phyloP scores from a whole-genome alignment of 2,888 invertebrate species.

The Xestia ashworthii region DNA sequence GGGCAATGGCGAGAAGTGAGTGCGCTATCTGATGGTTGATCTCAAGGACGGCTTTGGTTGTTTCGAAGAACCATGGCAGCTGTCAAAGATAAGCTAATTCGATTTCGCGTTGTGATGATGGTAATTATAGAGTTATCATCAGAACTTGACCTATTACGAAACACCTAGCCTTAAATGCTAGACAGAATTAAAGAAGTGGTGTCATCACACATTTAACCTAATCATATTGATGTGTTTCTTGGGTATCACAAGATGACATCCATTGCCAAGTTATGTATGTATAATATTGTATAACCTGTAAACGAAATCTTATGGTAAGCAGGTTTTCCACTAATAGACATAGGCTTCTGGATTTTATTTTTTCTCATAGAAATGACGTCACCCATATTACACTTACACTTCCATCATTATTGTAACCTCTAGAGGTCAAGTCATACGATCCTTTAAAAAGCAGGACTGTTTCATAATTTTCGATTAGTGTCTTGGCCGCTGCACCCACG shows the following conservation, averaged over 20 bases:
- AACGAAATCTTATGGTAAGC: not conserved
- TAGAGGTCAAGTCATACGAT: not conserved
- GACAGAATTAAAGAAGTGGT: constrained; percentile 10
- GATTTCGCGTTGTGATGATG: constrained; percentile 24
- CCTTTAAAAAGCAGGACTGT: constrained; percentile 36
- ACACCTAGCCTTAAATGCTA: not conserved
- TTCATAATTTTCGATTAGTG: constrained; percentile 62
- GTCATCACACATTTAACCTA: not conserved
- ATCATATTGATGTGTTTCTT: constrained; percentile 2
- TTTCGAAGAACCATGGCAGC: constrained; percentile 32
- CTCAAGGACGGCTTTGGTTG: constrained; percentile 47
- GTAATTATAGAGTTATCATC: constrained; percentile 15
- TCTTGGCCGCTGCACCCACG: constrained; percentile 72
- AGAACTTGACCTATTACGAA: constrained; percentile 26
- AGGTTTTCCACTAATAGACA: not conserved
- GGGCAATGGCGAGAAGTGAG: constrained; percentile 49
- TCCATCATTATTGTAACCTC: not conserved
- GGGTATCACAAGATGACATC: not conserved
- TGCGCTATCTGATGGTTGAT: constrained; percentile 38
- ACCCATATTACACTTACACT: not conserved
- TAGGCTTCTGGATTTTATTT: not conserved
- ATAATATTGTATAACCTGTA: not conserved
- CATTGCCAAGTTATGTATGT: not conserved
- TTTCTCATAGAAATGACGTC: not conserved
- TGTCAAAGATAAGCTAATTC: constrained; percentile 47